These are phyloP conservation scores for Pyrocoelia pectoralis DNA, from an alignment of 2,888 invertebrate species.

Conservation along the genomic window DNA sequence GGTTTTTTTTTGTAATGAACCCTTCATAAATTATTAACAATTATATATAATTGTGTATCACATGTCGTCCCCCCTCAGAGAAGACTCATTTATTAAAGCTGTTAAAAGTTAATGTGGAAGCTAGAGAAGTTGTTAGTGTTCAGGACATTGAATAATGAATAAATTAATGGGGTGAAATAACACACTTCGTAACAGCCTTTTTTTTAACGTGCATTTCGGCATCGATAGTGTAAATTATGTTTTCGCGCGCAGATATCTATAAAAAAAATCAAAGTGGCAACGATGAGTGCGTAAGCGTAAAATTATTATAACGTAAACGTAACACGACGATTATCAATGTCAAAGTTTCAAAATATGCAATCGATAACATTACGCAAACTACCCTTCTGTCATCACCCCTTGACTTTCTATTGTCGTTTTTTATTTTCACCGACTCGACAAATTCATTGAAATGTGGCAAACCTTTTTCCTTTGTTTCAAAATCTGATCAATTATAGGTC, in stretches of 20 bases:
- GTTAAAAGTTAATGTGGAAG: constrained; percentile 33
- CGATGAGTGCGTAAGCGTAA: neutral
- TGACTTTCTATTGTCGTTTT: neutral
- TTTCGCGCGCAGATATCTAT: no score
- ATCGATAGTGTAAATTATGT: neutral
- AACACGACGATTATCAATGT: neutral
- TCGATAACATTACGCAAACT: neutral
- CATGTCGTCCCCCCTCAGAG: constrained; percentile 28
- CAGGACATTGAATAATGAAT: constrained; percentile 32
- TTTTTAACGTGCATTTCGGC: neutral
- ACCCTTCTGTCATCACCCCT: neutral
- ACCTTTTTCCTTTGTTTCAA: neutral
- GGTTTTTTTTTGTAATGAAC: constrained; percentile 26
- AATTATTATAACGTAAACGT: neutral
- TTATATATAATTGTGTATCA: constrained; percentile 36
- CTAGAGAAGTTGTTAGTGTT: constrained; percentile 31
- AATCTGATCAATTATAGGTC: neutral
- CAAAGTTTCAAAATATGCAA: neutral
- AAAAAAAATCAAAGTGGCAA: no score
- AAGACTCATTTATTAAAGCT: constrained; percentile 33
- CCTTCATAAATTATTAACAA: constrained; percentile 34
- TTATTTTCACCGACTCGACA: neutral
- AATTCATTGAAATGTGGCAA: neutral
- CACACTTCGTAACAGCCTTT: constrained; percentile 8
- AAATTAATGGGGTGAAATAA: constrained; percentile 30